Conservation (phyloP, 2,888 invertebrate species). For the Archips xylosteana region DNA sequence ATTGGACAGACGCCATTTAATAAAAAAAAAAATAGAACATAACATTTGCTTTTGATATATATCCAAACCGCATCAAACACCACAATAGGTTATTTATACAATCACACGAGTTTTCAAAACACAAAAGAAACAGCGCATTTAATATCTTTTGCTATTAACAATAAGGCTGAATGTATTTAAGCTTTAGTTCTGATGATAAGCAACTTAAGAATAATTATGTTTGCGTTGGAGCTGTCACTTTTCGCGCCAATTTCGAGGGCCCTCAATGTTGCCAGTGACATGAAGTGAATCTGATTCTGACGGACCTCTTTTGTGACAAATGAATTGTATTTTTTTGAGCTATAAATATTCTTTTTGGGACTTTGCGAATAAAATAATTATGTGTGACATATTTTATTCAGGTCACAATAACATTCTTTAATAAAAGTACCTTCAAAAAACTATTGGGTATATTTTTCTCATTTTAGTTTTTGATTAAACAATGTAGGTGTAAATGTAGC, state of each 20-base stretch:
- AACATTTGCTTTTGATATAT: slow-evolving; percentile 28
- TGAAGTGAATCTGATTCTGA: slow-evolving; percentile 63
- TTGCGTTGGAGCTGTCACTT: slow-evolving; percentile 61
- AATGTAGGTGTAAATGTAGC: background rate
- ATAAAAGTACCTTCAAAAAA: too few relatives aligned
- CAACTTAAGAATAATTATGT: slow-evolving; percentile 48
- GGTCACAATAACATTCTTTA: background rate
- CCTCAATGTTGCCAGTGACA: slow-evolving; percentile 76
- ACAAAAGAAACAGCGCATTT: background rate
- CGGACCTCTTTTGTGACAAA: slow-evolving; percentile 53
- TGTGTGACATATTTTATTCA: background rate
- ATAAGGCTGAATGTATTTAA: slow-evolving; percentile 37
- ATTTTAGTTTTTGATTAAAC: too few relatives aligned
- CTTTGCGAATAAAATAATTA: slow-evolving; percentile 7
- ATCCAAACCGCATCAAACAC: slow-evolving; percentile 19
- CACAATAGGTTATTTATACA: slow-evolving; percentile 37
- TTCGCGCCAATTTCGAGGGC: slow-evolving; percentile 72
- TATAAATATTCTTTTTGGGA: slow-evolving; percentile 57
- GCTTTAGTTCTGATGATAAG: slow-evolving; percentile 47
- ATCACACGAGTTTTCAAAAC: slow-evolving; percentile 4
- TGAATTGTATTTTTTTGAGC: slow-evolving; percentile 49
- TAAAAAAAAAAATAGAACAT: too few relatives aligned
- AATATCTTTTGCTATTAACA: background rate
- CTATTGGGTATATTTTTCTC: too few relatives aligned
- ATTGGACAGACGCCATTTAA: too few relatives aligned